Conservation (phyloP, 2,888 invertebrate species). For the Cecidostiba fungosa region DNA sequence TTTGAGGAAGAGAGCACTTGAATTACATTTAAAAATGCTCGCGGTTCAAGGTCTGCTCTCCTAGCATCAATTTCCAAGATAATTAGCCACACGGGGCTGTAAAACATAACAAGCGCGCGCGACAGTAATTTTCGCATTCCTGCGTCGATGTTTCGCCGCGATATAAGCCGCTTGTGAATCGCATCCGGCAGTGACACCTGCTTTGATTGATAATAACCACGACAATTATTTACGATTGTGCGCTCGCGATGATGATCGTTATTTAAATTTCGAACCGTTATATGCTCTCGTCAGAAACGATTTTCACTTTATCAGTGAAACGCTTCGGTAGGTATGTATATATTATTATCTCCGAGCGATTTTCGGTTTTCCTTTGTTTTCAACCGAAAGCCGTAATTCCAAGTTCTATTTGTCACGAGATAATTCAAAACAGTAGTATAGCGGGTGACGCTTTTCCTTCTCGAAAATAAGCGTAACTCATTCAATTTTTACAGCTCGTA, state of each 20-base stretch:
- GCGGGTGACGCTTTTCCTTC: neutral
- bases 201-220: neutral
- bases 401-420: neutral
- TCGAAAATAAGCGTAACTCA: neutral
- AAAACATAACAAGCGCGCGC: neutral
- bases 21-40: neutral
- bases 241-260: neutral
- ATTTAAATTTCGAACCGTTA: neutral
- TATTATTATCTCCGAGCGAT: too few species aligned
- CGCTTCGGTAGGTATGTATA: neutral
- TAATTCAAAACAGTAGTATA: neutral
- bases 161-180: neutral
- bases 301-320: neutral
- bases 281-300: too few species aligned
- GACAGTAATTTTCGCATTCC: neutral
- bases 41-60: neutral
- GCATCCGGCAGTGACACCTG: neutral
- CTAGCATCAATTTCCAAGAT: neutral
- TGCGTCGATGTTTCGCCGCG: neutral
- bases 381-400: neutral
- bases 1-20: neutral
- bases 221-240: neutral
- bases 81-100: neutral
- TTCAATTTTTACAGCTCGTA: conserved; percentile 1
- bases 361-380: neutral